Evolutionary conservation across 2,113 vertebrate species (phyloP), one percentile per base, ranked within the genome.

Genomic region (Tupaia tana): DNA sequence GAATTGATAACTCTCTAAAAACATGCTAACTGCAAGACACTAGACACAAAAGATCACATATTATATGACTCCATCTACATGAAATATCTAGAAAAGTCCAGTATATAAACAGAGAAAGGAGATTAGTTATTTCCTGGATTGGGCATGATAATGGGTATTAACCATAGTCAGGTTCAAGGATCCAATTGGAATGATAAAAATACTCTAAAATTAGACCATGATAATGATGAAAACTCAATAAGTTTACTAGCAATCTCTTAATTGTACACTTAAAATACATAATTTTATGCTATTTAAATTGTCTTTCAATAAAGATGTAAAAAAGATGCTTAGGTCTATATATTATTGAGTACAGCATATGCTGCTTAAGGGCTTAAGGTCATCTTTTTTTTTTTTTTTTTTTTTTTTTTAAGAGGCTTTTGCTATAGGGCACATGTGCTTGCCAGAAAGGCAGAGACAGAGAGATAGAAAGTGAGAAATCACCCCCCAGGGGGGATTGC

Each of bases 261-360:
- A 61, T 20, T 80, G 9, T 56, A 81, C 1, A 34, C 1, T 63
- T 90, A 83, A 56, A 81, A 92, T 85, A 6, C 7, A 16, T 80
- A 78, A 64, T 83, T 79, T 25, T 66, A 58, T 80, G n/a, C 5
- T 81, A 56, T 70, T 1, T 78, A 67, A 87, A 63, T 74, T 96
- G 14, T 64, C 6, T 3, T 9, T 92, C 20, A 78, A 16, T 29
- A 70, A 31, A 43, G 27, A 71, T 87, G 0, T 27, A 61, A 18
- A 31, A 29, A 80, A 77, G 19, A 77, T 81, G 7, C 9, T 58
- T 52, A 67, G 6, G 2, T 89, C 29, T 73, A 15, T 64, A 16
- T 79, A 63, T 22, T 59, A 25, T 90, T 78, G 66, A 59, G 18
- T 70, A 74, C 31, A 9, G 56, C 0, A 4, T 78, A 89, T 11